These are phyloP conservation scores for Mycteria americana DNA, from an alignment of 2,797 vertebrate genomes.

Conservation along the genomic window DNA sequence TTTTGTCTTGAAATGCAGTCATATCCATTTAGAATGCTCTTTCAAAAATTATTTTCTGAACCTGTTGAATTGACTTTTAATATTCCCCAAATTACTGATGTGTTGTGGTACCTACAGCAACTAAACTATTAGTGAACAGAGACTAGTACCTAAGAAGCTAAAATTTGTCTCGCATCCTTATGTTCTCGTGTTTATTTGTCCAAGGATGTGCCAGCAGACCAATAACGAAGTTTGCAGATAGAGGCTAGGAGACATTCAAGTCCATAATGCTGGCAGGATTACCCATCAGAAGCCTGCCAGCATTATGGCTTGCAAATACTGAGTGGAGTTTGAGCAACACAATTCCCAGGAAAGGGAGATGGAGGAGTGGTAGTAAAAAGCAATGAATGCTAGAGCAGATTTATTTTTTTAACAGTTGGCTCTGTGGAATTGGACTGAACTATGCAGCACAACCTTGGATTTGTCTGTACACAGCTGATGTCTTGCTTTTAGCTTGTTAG, in stretches of 20 bases:
- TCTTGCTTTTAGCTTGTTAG: not conserved
- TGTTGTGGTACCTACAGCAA: not conserved
- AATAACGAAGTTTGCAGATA: not conserved
- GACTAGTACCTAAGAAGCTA: not conserved
- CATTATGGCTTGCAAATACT: not conserved
- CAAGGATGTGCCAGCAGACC: not conserved
- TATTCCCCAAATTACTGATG: not conserved
- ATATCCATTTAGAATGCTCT: not conserved
- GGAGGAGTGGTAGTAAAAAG: not conserved
- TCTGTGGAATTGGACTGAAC: not conserved
- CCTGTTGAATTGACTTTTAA: not conserved
- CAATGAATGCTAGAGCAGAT: not conserved
- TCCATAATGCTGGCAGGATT: not conserved
- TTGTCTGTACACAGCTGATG: not conserved
- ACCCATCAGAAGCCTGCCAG: not conserved
- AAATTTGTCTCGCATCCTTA: fast-evolving
- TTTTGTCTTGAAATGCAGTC: not conserved
- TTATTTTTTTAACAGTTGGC: not conserved
- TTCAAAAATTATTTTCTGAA: not conserved
- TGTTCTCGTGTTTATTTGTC: not conserved
- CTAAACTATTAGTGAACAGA: not conserved
- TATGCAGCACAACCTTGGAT: not conserved
- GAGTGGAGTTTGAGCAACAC: not conserved
- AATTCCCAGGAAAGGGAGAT: not conserved
- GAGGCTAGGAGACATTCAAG: not conserved